Conservation (phyloP, 2,888 invertebrate genomes). For the Heliconius erato region DNA sequence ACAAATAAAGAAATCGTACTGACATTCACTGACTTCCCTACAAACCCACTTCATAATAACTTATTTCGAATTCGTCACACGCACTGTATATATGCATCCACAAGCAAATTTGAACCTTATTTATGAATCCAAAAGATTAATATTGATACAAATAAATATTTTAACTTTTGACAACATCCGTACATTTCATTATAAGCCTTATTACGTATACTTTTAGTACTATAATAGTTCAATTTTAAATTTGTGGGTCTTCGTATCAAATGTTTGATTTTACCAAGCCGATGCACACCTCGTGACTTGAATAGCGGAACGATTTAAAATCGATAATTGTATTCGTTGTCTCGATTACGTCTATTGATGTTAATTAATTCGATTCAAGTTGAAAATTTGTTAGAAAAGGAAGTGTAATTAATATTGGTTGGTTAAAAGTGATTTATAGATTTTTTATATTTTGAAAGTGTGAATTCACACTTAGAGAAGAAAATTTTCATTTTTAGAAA, state of each 20-base stretch:
- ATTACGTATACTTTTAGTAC: background rate
- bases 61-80: conserved; percentile 56
- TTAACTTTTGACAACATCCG: background rate
- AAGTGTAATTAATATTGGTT: conserved; percentile 41
- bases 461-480: too few species aligned
- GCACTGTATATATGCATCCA: conserved; percentile 11
- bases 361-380: conserved; percentile 40
- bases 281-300: conserved; percentile 51
- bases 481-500: too few species aligned
- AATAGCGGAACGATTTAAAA: conserved; percentile 54
- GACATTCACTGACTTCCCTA: conserved; percentile 49
- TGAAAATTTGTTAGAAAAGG: conserved; percentile 31
- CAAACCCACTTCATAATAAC: conserved; percentile 51
- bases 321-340: conserved; percentile 55
- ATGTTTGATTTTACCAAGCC: conserved; percentile 49
- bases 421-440: background rate
- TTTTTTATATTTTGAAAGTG: background rate
- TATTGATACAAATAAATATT: background rate
- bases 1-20: conserved; percentile 45
- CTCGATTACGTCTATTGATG: conserved; percentile 44
- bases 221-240: conserved; percentile 7
- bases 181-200: conserved; percentile 19
- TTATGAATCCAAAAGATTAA: background rate
- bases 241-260: conserved; percentile 40
- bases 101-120: conserved; percentile 25